A percentile compares a stretch with the other conserved stretches of the same genome.
Evolutionary conservation across 2,113 vertebrate species (phyloP).

Genomic region (Thinocorus orbignyianus): DNA sequence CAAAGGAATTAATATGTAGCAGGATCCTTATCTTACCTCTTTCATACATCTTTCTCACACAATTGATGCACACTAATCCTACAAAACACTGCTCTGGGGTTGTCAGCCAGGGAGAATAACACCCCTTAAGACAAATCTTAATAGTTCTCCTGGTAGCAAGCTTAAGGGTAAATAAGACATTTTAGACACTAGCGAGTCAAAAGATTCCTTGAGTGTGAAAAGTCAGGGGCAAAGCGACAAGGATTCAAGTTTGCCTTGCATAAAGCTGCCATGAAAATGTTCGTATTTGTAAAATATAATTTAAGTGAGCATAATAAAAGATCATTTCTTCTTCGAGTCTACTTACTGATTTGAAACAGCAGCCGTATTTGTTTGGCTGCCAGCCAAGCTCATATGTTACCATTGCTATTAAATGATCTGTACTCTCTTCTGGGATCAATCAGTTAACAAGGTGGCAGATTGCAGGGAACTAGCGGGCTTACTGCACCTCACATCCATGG

Average conservation of each 20-base stretch:
- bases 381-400: not conserved
- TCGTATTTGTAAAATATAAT: slow-evolving; percentile 30
- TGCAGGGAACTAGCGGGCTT: not conserved
- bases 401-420: not conserved
- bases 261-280: not conserved
- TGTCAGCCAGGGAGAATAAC: not conserved
- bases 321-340: not conserved
- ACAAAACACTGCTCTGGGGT: not conserved
- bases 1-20: not conserved
- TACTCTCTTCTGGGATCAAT: slow-evolving; percentile 35
- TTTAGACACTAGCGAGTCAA: not conserved
- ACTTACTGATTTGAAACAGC: not conserved
- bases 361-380: not conserved
- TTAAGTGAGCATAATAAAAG: slow-evolving; percentile 32
- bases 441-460: slow-evolving; percentile 25
- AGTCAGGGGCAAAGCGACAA: not conserved
- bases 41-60: not conserved
- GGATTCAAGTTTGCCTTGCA: not conserved
- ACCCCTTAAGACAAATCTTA: not conserved
- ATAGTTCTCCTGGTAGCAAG: not conserved
- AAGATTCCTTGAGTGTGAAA: not conserved
- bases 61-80: not conserved
- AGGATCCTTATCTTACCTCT: not conserved
- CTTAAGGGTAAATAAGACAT: not conserved
- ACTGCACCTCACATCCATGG: not conserved